A percentile compares a stretch with the other conserved stretches of the same genome.
Conservation (phyloP, 2,888 invertebrate species). For the Plutella xylostella region DNA sequence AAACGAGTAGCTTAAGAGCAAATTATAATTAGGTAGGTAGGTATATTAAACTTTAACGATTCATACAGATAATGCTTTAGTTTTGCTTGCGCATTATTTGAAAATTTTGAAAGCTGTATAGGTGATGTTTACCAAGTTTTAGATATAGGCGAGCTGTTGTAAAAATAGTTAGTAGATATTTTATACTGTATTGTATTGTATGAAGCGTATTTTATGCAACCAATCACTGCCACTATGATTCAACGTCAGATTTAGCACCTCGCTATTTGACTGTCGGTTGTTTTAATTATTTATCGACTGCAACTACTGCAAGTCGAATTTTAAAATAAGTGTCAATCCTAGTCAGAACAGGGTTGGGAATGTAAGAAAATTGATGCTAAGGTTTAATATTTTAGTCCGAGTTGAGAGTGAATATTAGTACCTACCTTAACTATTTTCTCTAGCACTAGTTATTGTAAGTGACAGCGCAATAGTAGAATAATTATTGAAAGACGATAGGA, state of each 20-base stretch:
- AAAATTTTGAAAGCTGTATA: background rate
- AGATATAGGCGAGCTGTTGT: background rate
- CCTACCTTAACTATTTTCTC: too few species aligned
- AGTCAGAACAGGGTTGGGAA: slow-evolving; percentile 65
- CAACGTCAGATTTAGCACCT: background rate
- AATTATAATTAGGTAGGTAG: too few species aligned
- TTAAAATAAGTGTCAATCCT: slow-evolving; percentile 52
- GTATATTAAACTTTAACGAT: too few species aligned
- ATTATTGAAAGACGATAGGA: too few species aligned
- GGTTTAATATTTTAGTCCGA: background rate
- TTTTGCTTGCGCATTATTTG: background rate
- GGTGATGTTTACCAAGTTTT: slow-evolving; percentile 6
- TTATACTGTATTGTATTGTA: slow-evolving; percentile 20
- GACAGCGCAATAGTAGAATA: too few species aligned
- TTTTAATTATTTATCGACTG: slow-evolving; percentile 12
- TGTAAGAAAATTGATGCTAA: slow-evolving; percentile 15
- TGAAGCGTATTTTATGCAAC: slow-evolving; percentile 29
- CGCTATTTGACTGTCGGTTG: background rate
- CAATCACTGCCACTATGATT: slow-evolving; percentile 56
- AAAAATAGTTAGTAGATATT: slow-evolving; percentile 25
- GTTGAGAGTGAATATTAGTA: too few species aligned
- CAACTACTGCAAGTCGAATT: too few species aligned
- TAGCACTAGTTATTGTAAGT: too few species aligned
- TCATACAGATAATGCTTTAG: background rate
- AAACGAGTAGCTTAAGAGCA: background rate